A percentile compares a stretch with the other conserved stretches of the same genome.
Evolutionary conservation across 2,113 vertebrate species (phyloP).

Genomic region (Thryonomys swinderianus): DNA sequence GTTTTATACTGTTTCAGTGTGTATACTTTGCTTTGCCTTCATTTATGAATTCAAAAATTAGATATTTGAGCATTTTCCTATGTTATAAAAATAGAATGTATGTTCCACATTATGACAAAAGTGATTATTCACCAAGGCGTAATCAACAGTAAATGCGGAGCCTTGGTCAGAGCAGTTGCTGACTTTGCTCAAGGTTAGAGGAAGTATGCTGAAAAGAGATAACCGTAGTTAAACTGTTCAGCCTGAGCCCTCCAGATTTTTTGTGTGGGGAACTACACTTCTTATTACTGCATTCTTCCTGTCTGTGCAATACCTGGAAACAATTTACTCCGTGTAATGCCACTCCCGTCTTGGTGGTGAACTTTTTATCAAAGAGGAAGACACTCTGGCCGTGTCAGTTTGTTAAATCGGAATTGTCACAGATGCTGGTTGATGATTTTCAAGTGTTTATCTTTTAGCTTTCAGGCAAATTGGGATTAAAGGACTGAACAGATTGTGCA

Average conservation of each 20-base stretch:
- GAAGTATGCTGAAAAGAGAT: constrained; percentile 73
- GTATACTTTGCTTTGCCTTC: background rate
- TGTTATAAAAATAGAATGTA: constrained; percentile 13
- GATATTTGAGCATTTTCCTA: background rate
- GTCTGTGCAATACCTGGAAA: constrained; percentile 63
- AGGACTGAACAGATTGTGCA: constrained; percentile 10
- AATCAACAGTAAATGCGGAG: constrained; percentile 32
- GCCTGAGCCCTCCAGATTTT: constrained; percentile 50
- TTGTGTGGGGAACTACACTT: constrained; percentile 44
- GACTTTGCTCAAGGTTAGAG: constrained; percentile 70
- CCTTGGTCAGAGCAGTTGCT: constrained; percentile 54
- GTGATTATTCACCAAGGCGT: constrained; percentile 17
- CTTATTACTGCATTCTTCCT: constrained; percentile 59
- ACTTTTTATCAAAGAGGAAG: constrained; percentile 33
- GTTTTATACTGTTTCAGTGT: background rate
- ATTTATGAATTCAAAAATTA: constrained; percentile 31
- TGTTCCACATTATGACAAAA: constrained; percentile 7
- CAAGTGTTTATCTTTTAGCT: constrained; percentile 6
- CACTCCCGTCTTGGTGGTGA: constrained; percentile 45
- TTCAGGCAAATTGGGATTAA: background rate
- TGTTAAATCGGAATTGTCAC: constrained; percentile 54
- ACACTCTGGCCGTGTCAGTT: background rate
- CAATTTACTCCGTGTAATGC: constrained; percentile 52
- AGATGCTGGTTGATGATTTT: constrained; percentile 33
- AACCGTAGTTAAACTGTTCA: constrained; percentile 60